Evolutionary conservation across 2,888 invertebrate genomes (phyloP).

Genomic region (Drosophila macrospina): DNA sequence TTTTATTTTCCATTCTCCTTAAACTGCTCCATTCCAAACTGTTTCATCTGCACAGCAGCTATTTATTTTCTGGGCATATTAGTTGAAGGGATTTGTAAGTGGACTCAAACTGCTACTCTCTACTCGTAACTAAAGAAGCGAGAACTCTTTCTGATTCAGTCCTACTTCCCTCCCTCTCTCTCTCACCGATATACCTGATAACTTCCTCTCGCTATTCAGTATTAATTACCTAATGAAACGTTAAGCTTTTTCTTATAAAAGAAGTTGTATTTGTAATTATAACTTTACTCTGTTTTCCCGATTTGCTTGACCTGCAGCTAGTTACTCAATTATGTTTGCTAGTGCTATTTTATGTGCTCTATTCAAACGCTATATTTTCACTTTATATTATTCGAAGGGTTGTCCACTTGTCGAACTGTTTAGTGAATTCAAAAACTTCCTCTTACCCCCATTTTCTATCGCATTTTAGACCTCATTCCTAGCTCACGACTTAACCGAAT

Average conservation of each 20-base stretch:
- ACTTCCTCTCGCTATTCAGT: neutral
- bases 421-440: slow-evolving; percentile 10
- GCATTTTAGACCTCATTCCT: slow-evolving; percentile 2
- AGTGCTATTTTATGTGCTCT: too few species aligned
- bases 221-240: too few species aligned
- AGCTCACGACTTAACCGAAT: slow-evolving; percentile 24
- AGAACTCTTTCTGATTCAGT: too few species aligned
- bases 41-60: slow-evolving; percentile 44
- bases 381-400: neutral
- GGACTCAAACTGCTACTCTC: neutral
- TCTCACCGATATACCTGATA: neutral
- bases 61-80: slow-evolving; percentile 32
- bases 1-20: slow-evolving; percentile 26
- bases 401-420: slow-evolving; percentile 1
- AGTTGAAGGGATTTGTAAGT: slow-evolving; percentile 4
- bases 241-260: too few species aligned
- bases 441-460: neutral
- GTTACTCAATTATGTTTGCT: too few species aligned
- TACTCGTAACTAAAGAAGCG: too few species aligned
- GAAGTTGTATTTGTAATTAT: too few species aligned
- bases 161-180: too few species aligned
- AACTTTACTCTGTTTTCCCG: neutral
- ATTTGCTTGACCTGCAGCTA: too few species aligned
- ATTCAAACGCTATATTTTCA: too few species aligned
- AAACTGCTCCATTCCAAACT: slow-evolving; percentile 31